Evolutionary conservation across 2,797 vertebrate species (phyloP).

Genomic region (Phrynocephalus vlangalii): DNA sequence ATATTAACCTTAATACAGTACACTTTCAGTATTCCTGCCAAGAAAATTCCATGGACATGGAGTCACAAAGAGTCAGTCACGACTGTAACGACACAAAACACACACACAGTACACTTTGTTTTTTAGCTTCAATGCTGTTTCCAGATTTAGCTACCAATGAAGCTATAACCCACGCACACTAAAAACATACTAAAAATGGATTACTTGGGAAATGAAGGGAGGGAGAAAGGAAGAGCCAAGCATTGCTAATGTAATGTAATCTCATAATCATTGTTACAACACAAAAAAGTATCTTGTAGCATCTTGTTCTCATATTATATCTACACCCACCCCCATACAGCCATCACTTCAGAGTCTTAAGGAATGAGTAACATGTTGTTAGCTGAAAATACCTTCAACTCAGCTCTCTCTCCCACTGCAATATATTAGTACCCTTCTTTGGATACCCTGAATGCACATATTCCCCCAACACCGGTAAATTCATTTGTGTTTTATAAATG

Average conservation of each 20-base stretch:
- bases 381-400: conserved; percentile 39
- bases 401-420: conserved; percentile 17
- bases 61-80: too few relatives aligned
- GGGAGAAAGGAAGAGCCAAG: neutral
- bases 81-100: too few relatives aligned
- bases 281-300: conserved; percentile 11
- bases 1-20: neutral
- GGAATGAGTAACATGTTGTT: conserved; percentile 29
- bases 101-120: conserved; percentile 36
- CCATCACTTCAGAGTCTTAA: conserved; percentile 28
- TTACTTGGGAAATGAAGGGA: neutral
- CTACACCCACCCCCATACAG: neutral
- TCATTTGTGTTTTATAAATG: conserved; percentile 1
- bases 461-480: neutral
- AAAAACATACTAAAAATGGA: neutral
- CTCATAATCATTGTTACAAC: neutral
- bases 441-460: conserved; percentile 5
- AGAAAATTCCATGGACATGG: too few relatives aligned
- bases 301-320: neutral
- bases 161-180: too few relatives aligned
- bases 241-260: conserved; percentile 15
- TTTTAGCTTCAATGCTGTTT: conserved; percentile 13
- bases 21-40: too few relatives aligned
- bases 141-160: conserved; percentile 15
- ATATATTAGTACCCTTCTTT: conserved; percentile 23